Evolutionary conservation across 2,888 invertebrate genomes (phyloP).

Genomic region (Parnassius smintheus): DNA sequence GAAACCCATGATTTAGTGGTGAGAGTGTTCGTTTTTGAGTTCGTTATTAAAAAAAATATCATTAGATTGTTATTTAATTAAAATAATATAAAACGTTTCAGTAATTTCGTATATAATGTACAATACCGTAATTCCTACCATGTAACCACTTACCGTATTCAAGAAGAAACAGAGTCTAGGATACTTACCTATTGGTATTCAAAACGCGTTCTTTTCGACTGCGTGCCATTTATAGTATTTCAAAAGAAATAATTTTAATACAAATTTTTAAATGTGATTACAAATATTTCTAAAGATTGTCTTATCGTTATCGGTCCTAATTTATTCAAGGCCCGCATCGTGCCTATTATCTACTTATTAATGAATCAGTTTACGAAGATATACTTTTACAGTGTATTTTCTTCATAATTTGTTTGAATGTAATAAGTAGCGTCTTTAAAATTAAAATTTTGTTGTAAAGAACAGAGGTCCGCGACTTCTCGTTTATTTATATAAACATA

Average conservation of each 20-base stretch:
- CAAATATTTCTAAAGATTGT: constrained; percentile 3
- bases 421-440: no score
- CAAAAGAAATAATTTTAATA: constrained; percentile 10
- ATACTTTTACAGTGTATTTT: not conserved
- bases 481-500: no score
- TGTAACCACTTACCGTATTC: constrained; percentile 36
- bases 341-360: constrained; percentile 26
- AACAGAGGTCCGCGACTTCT: not conserved
- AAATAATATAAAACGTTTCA: not conserved
- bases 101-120: constrained; percentile 34
- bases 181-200: constrained; percentile 16
- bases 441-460: no score
- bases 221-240: constrained; percentile 2
- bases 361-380: constrained; percentile 8
- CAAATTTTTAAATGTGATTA: constrained; percentile 4
- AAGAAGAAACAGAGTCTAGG: constrained; percentile 15
- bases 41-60: no score
- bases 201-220: constrained; percentile 5
- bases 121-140: constrained; percentile 47
- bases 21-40: no score
- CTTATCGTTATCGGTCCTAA: constrained; percentile 26
- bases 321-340: constrained; percentile 17
- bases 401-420: not conserved
- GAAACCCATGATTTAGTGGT: no score
- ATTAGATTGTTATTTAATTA: no score